Evolutionary conservation across 2,113 vertebrate species (phyloP).

Genomic region (Phyllostomus discolor): DNA sequence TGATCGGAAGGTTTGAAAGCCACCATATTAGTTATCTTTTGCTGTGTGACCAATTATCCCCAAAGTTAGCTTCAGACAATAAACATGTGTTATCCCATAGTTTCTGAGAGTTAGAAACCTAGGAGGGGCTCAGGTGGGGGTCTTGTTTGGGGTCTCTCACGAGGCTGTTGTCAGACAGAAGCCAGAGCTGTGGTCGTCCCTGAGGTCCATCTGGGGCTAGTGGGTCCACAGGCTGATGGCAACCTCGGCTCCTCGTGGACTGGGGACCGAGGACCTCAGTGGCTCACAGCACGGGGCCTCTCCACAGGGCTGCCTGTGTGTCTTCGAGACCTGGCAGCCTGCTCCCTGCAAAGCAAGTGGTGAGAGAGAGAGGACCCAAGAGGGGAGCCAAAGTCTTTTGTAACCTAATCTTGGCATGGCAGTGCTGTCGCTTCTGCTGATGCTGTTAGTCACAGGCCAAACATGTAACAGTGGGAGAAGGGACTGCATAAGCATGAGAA

Average conservation of each 20-base stretch:
- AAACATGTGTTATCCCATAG: not conserved
- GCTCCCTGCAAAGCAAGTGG: not conserved
- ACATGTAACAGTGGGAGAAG: not conserved
- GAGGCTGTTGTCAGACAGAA: not conserved
- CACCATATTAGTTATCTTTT: not conserved
- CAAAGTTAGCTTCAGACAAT: not conserved
- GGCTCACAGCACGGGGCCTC: not conserved
- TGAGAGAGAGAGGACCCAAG: not conserved
- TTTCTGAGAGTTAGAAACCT: not conserved
- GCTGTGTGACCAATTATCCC: not conserved
- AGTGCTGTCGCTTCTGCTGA: not conserved
- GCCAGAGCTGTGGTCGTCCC: not conserved
- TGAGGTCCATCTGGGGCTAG: not conserved
- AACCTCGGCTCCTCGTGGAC: not conserved
- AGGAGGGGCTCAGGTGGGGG: not conserved
- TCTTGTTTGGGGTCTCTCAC: not conserved
- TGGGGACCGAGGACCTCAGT: not conserved
- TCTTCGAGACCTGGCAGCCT: not conserved
- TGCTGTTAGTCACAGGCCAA: not conserved
- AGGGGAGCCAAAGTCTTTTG: not conserved
- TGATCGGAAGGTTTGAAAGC: not conserved
- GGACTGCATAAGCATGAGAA: not conserved
- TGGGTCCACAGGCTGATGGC: fast-evolving
- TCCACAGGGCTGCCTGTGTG: not conserved
- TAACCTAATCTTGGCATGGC: not conserved